These are phyloP conservation scores for Phymanthus crucifer DNA, from an alignment of 92 coral and sea anemone genomes.

Conservation along the genomic window DNA sequence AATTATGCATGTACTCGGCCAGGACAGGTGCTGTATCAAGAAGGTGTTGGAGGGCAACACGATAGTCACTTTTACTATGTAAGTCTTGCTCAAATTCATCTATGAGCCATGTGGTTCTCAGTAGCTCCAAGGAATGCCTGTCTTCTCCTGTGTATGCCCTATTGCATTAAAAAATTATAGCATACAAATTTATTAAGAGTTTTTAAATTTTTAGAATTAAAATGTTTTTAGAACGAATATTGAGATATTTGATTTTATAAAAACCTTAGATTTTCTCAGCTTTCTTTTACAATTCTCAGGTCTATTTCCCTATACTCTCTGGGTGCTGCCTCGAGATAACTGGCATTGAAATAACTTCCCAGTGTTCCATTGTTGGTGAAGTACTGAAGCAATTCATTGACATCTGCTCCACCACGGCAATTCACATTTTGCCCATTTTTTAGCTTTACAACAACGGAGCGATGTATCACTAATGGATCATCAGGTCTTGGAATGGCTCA, in stretches of 20 bases:
- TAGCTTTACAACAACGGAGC: constrained; percentile 1
- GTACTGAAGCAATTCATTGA: neutral
- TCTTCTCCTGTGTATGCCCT: constrained; percentile 53
- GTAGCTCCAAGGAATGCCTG: constrained; percentile 26
- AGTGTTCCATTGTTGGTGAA: neutral
- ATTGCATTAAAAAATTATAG: neutral
- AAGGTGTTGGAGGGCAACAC: constrained; percentile 37
- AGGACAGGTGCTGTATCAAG: constrained; percentile 35
- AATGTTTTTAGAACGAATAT: neutral
- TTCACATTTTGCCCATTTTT: neutral
- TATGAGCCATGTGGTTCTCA: constrained; percentile 33
- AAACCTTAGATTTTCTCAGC: neutral
- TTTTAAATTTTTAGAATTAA: too few species aligned
- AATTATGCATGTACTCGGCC: constrained; percentile 32
- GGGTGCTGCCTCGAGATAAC: neutral
- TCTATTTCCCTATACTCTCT: neutral
- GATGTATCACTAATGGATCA: neutral
- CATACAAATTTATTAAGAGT: neutral
- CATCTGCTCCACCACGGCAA: neutral
- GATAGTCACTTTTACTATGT: constrained; percentile 41
- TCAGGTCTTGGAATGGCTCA: constrained; percentile 3
- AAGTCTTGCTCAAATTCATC: constrained; percentile 49
- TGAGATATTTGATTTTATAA: neutral
- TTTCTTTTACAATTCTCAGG: constrained; percentile 4
- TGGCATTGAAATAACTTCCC: neutral